A percentile compares a stretch with the other conserved stretches of the same genome.
Evolutionary conservation across 2,797 vertebrate genomes (phyloP).

Genomic region (Cottoperca gobio): DNA sequence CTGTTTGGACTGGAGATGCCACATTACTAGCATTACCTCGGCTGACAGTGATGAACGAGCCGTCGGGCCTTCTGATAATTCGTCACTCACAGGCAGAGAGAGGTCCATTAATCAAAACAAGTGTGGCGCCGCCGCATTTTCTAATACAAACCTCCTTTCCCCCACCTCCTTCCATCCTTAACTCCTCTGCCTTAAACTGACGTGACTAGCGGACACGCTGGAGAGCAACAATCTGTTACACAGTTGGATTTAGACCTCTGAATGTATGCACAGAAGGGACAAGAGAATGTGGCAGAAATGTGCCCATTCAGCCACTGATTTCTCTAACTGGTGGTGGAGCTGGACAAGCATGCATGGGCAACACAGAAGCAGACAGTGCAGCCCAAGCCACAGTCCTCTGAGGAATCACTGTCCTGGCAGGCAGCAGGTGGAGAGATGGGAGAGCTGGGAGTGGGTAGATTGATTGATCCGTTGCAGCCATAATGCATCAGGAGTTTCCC

Average conservation of each 20-base stretch:
- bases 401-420: conserved; percentile 67
- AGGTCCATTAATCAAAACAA: conserved; percentile 85
- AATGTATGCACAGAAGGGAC: conserved; percentile 7
- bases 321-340: conserved; percentile 45
- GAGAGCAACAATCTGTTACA: conserved; percentile 28
- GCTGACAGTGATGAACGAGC: conserved; percentile 85
- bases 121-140: conserved; percentile 55
- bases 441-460: conserved; percentile 54
- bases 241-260: conserved; percentile 21
- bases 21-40: conserved; percentile 44
- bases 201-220: conserved; percentile 24
- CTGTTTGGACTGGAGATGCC: conserved; percentile 64
- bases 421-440: conserved; percentile 55
- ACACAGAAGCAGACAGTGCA: conserved; percentile 19
- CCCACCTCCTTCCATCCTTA: conserved; percentile 46
- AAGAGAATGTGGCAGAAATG: not conserved
- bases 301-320: conserved; percentile 36
- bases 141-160: conserved; percentile 42
- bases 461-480: conserved; percentile 76
- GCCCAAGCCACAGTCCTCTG: conserved; percentile 37
- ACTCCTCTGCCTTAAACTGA: conserved; percentile 48
- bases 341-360: conserved; percentile 46
- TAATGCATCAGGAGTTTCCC: conserved; percentile 80
- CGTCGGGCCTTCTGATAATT: conserved; percentile 82
- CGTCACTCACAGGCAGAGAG: conserved; percentile 81